Evolutionary conservation across 1,140 invertebrate species (phyloP).

Genomic region (Drosophila triauraria): DNA sequence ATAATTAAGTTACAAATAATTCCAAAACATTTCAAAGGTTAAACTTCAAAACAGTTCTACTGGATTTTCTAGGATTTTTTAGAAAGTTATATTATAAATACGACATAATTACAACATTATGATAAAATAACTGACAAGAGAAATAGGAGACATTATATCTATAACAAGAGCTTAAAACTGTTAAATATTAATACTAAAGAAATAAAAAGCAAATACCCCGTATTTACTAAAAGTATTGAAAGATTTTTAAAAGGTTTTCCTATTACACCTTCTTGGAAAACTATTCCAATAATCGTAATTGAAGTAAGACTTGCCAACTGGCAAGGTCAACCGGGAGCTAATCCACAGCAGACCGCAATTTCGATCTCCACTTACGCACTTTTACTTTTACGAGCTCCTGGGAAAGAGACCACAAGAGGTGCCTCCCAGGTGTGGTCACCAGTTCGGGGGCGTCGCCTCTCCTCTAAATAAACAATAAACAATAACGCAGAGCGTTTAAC

Average conservation of each 20-base stretch:
- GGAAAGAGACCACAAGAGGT: background rate
- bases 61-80: no score
- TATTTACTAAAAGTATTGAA: no score
- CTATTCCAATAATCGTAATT: background rate
- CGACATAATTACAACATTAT: no score
- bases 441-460: conserved; percentile 9
- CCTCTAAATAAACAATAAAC: conserved; percentile 48
- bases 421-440: conserved; percentile 26
- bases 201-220: no score
- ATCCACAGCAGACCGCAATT: conserved; percentile 15
- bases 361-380: conserved; percentile 24
- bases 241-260: background rate
- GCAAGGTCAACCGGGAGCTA: conserved; percentile 17
- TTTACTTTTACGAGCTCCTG: conserved; percentile 8
- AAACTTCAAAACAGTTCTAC: no score
- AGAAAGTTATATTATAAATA: no score
- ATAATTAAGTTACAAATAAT: background rate
- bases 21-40: no score
- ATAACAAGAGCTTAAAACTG: no score
- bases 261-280: background rate
- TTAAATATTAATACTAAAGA: no score
- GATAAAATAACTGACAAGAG: no score
- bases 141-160: no score
- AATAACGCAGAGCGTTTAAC: conserved; percentile 55
- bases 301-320: background rate